Evolutionary conservation across 2,888 invertebrate genomes (phyloP).

Genomic region (Koerneria pararmatus): DNA sequence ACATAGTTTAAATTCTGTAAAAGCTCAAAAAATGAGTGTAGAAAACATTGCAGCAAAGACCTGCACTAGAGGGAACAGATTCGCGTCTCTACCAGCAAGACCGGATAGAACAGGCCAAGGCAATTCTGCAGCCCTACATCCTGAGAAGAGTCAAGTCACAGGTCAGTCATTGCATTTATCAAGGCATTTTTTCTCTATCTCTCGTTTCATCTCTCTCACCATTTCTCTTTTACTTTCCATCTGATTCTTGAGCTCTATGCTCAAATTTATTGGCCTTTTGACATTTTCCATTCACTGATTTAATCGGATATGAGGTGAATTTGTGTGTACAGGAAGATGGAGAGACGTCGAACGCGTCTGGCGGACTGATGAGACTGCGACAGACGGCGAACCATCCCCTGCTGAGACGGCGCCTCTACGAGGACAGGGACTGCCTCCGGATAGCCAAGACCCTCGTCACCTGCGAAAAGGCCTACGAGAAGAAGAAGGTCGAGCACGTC

Average conservation of each 20-base stretch:
- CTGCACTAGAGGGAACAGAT: conserved; percentile 31
- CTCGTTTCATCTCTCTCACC: no score
- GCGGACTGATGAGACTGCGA: conserved; percentile 71
- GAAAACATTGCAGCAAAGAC: conserved; percentile 30
- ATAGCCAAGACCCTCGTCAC: conserved; percentile 67
- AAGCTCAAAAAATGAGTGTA: no score
- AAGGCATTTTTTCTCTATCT: no score
- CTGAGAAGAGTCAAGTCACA: conserved; percentile 76
- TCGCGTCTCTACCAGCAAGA: conserved; percentile 78
- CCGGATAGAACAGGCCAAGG: conserved; percentile 85
- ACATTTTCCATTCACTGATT: no score
- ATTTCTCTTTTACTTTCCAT: no score
- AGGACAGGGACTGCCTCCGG: conserved; percentile 67
- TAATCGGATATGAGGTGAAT: no score
- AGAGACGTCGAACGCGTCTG: conserved; percentile 28
- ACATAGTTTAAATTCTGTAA: no score
- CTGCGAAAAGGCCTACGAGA: conserved; percentile 56
- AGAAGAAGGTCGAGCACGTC: conserved; percentile 65
- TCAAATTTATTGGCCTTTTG: no score
- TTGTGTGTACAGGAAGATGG: no score
- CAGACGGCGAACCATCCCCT: conserved; percentile 91
- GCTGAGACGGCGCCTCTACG: conserved; percentile 72
- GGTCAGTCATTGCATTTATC: no score
- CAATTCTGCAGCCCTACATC: conserved; percentile 92
- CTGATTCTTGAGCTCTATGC: no score